These are phyloP conservation scores for Sphenopsis melanotis DNA, from an alignment of 2,797 vertebrate genomes.

Conservation along the genomic window DNA sequence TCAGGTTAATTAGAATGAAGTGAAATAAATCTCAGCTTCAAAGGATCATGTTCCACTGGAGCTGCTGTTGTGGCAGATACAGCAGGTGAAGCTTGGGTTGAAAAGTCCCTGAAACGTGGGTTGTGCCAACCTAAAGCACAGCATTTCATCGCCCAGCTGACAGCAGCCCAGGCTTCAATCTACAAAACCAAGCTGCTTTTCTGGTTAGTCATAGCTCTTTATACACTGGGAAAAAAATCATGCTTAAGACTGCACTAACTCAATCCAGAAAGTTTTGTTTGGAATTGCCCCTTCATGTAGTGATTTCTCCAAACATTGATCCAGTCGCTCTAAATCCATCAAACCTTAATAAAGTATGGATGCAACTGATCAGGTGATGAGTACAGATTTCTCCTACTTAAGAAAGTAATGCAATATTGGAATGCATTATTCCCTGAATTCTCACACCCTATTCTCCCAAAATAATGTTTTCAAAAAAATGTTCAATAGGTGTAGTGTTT, in stretches of 20 bases:
- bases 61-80: neutral
- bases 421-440: neutral
- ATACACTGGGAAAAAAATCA: neutral
- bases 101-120: neutral
- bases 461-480: neutral
- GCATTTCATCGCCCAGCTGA: neutral
- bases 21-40: neutral
- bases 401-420: neutral
- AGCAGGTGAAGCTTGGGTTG: neutral
- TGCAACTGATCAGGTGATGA: neutral
- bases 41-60: neutral
- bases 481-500: neutral
- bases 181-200: neutral
- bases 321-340: neutral
- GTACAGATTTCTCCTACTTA: neutral
- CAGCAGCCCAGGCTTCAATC: neutral
- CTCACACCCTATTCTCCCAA: neutral
- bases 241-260: neutral
- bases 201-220: slow-evolving; percentile 22
- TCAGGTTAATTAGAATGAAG: slow-evolving; percentile 20
- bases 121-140: neutral
- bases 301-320: neutral
- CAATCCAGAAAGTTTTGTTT: neutral
- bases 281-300: neutral
- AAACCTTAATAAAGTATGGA: neutral